These are phyloP conservation scores for Chondrilla cf. caribensis DNA, from an alignment of 37 sponge, comb jelly and placozoan species.

Conservation along the genomic window DNA sequence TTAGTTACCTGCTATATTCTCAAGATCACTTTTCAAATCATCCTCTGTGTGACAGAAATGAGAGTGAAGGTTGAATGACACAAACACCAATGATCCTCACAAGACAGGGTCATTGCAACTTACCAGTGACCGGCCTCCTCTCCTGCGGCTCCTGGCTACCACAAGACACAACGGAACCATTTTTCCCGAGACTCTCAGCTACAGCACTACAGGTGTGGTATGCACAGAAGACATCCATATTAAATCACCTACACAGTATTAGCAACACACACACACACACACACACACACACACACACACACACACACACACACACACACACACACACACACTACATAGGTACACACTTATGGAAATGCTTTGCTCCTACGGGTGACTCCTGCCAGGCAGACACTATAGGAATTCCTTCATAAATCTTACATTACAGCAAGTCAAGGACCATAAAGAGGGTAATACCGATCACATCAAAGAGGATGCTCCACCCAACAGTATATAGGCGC, in stretches of 20 bases:
- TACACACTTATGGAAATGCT: slow-evolving; percentile 57
- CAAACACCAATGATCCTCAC: no score
- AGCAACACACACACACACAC: not conserved
- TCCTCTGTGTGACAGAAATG: not conserved
- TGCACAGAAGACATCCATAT: no score
- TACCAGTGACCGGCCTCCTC: not conserved
- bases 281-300: not conserved
- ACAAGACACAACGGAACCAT: not conserved
- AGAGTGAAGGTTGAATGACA: not conserved
- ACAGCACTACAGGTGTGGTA: not conserved
- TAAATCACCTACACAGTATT: no score
- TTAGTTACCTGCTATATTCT: not conserved
- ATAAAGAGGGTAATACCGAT: not conserved
- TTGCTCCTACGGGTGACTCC: slow-evolving; percentile 40
- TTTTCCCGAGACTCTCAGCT: not conserved
- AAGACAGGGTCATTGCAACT: not conserved
- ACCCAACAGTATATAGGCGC: no score
- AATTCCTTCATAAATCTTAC: slow-evolving; percentile 68
- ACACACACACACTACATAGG: not conserved
- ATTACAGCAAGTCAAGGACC: not conserved
- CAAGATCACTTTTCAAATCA: not conserved
- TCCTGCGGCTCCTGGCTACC: not conserved
- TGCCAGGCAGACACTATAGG: slow-evolving; percentile 74
- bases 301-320: not conserved
- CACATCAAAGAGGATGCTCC: no score